These are phyloP conservation scores for Danaus melanippus DNA, from an alignment of 1,140 invertebrate genomes.

Conservation along the genomic window DNA sequence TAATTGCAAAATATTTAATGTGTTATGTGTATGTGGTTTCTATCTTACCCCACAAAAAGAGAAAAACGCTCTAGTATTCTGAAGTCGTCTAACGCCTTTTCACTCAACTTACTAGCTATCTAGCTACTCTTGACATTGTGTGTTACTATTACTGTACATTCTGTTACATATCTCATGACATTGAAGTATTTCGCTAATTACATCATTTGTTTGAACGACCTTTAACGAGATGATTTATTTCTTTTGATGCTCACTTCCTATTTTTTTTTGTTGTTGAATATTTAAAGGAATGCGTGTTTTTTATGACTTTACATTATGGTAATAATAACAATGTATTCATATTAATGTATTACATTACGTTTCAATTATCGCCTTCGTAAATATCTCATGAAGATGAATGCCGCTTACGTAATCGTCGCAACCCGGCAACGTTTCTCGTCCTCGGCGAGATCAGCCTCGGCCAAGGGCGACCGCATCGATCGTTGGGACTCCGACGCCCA, in stretches of 20 bases:
- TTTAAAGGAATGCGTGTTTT: neutral
- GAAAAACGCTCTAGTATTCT: no score
- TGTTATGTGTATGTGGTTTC: no score
- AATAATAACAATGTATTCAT: no score
- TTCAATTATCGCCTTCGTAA: neutral
- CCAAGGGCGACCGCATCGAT: constrained; percentile 66
- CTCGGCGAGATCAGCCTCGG: constrained; percentile 43
- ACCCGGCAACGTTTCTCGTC: constrained; percentile 32
- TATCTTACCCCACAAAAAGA: no score
- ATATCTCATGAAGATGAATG: constrained; percentile 4
- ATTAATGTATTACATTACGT: no score
- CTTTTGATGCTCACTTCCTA: neutral
- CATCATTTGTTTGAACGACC: constrained; percentile 22
- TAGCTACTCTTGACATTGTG: constrained; percentile 56
- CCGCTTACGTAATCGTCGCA: constrained; percentile 45
- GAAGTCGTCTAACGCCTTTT: constrained; percentile 10
- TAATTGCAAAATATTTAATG: no score
- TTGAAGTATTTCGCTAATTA: constrained; percentile 43
- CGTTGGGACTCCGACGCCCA: constrained; percentile 22
- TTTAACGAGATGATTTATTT: neutral
- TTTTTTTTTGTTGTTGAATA: neutral
- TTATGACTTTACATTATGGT: no score
- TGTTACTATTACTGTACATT: constrained; percentile 32
- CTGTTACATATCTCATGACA: constrained; percentile 29
- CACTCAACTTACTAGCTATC: constrained; percentile 24